These are phyloP conservation scores for Grus americana DNA, from an alignment of 2,113 vertebrate species.

Conservation along the genomic window DNA sequence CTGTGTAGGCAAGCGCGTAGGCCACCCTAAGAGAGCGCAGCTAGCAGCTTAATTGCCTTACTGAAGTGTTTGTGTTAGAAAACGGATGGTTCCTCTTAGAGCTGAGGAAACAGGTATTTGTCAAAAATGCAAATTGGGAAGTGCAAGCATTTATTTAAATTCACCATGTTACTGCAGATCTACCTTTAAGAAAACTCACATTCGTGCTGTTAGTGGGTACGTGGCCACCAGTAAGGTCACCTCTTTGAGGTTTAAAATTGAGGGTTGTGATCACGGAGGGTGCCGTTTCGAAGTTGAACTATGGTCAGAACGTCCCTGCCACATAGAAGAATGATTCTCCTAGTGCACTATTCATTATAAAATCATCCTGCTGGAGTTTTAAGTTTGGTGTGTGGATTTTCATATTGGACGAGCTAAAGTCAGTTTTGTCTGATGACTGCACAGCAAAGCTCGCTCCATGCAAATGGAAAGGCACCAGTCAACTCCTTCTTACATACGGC, in stretches of 20 bases:
- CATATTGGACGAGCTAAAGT: not conserved
- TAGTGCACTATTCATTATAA: rapidly evolving
- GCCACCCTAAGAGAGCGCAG: not conserved
- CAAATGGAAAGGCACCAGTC: not conserved
- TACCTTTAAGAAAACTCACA: rapidly evolving
- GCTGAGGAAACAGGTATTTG: not conserved
- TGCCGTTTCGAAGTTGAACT: not conserved
- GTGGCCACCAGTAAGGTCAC: not conserved
- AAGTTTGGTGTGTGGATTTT: not conserved
- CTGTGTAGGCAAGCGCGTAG: rapidly evolving
- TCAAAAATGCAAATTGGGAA: not conserved
- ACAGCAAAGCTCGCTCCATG: not conserved
- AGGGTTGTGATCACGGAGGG: not conserved
- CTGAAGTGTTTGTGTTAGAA: not conserved
- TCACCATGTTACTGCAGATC: rapidly evolving
- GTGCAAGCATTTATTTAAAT: not conserved
- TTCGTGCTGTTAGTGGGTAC: rapidly evolving
- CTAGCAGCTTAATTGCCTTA: not conserved
- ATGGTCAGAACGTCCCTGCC: not conserved
- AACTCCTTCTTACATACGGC: rapidly evolving
- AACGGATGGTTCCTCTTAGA: not conserved
- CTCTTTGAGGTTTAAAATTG: not conserved
- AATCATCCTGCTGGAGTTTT: not conserved
- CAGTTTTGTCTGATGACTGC: not conserved
- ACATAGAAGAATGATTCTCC: rapidly evolving